A percentile compares a stretch with the other conserved stretches of the same genome.
These are phyloP conservation scores for Netelia fuscicornis DNA, from an alignment of 2,888 invertebrate genomes.

Conservation along the genomic window DNA sequence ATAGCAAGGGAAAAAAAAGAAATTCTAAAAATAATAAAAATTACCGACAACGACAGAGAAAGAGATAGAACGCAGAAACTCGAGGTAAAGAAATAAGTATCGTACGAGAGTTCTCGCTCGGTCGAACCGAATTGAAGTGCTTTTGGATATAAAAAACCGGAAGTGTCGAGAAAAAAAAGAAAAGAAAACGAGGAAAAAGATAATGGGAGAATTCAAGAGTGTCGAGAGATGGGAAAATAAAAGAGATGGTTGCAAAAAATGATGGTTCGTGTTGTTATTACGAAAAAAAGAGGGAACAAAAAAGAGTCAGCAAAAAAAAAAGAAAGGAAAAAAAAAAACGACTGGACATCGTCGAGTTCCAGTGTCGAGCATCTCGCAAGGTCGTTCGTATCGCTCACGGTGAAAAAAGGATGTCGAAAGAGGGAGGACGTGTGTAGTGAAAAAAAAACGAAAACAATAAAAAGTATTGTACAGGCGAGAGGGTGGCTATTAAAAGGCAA, in stretches of 20 bases:
- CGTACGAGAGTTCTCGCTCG: not conserved
- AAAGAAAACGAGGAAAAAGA: not conserved
- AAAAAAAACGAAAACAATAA: conserved; percentile 27
- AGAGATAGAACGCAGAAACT: not conserved
- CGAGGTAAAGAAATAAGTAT: not conserved
- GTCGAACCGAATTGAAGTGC: conserved; percentile 32
- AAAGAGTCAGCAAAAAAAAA: conserved; percentile 29
- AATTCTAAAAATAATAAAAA: not conserved
- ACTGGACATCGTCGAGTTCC: conserved; percentile 1
- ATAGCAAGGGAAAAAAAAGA: not conserved
- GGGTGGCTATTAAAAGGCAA: conserved; percentile 55
- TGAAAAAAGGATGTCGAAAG: conserved; percentile 10
- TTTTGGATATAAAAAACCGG: conserved; percentile 18
- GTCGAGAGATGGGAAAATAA: not conserved
- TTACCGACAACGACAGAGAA: not conserved
- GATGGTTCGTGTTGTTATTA: conserved; percentile 62
- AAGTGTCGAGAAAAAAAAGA: not conserved
- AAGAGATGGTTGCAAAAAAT: not conserved
- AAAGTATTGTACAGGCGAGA: conserved; percentile 55
- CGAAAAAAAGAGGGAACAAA: conserved; percentile 40
- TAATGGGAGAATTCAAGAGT: not conserved
- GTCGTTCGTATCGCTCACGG: conserved; percentile 19
- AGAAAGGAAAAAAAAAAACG: conserved; percentile 23
- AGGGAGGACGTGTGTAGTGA: conserved; percentile 53
- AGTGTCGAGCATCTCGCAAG: conserved; percentile 29